Evolutionary conservation across 2,888 invertebrate species (phyloP), one percentile per base, ranked within the genome.

Genomic region (Catonia carolina): DNA sequence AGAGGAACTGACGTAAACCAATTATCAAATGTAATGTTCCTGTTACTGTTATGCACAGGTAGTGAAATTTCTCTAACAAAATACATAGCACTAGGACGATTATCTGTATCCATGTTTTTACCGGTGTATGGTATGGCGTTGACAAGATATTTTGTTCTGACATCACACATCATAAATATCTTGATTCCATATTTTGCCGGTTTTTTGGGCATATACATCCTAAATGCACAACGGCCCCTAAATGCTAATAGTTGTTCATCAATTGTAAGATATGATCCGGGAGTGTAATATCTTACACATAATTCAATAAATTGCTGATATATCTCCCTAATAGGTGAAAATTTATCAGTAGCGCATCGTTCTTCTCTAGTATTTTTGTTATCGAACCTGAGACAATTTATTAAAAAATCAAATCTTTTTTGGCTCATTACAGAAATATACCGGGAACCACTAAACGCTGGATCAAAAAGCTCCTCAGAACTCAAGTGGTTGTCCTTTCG

Each of bases 1-100:
- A 48, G 27, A 48, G 48, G 14, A 27, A 48, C 48, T 27, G 48
- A 48, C 27, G 31, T 48, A 5, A 48, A 48, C 48, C 48, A 27
- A n/a, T 48, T 48, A 48, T 48, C 48, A 14, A 48, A 27, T 27
- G 27, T 48, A 14, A 48, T 12, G 31, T 48, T 48, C 27, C n/a
- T 48, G 27, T 48, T 27, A 14, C 10, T 47, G 20, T 20, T 47
- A 8, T 47, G 2, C 10, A 47, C 22, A 8, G 20, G 22, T 12
- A 5, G n/a, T 47, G 22, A 47, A 23, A 20, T 6, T n/a, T 47
- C 33, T 10, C 33, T 33, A 10, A 33, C 33, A 33, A 33, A 33
- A 10, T 33, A 33, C 10, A 10, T 33, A 10, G 33, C 33, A 33
- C 8, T 10, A 10, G 33, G 33, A 10, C 7, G 33, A 10, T 33